A percentile compares a stretch with the other conserved stretches of the same genome.
Conservation (phyloP, 2,113 vertebrate species). For the Chlorodrepanis virens region DNA sequence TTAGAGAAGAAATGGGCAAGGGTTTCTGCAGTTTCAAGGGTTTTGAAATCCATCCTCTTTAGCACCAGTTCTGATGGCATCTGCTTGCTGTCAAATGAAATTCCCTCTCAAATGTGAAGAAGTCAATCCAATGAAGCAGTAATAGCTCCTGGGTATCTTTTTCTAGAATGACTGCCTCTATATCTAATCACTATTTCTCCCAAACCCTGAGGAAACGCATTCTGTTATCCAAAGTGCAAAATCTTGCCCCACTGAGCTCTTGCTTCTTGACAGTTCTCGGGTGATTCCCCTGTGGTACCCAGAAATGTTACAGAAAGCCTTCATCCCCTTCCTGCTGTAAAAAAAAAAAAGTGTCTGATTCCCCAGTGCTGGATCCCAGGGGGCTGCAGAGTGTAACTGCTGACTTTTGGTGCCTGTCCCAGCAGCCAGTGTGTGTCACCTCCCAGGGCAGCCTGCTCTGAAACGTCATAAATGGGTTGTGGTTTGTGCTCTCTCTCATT, state of each 20-base stretch:
- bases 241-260: background rate
- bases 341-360: background rate
- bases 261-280: background rate
- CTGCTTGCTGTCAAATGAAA: background rate
- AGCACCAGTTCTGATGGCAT: background rate
- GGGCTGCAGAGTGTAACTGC: background rate
- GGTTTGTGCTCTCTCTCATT: constrained; percentile 38
- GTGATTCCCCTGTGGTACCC: background rate
- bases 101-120: background rate
- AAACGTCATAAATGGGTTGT: constrained; percentile 35
- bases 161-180: background rate
- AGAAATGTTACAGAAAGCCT: background rate
- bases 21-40: background rate
- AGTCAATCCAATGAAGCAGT: background rate
- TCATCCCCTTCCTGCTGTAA: background rate
- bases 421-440: background rate
- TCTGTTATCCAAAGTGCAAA: background rate
- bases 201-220: background rate
- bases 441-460: background rate
- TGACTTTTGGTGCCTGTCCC: background rate
- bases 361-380: background rate
- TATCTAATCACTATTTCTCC: background rate
- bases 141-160: background rate
- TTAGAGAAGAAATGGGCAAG: background rate
- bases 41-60: background rate